Conservation (phyloP, 2,797 vertebrate genomes). For the Sternarchorhynchus goeldii region DNA sequence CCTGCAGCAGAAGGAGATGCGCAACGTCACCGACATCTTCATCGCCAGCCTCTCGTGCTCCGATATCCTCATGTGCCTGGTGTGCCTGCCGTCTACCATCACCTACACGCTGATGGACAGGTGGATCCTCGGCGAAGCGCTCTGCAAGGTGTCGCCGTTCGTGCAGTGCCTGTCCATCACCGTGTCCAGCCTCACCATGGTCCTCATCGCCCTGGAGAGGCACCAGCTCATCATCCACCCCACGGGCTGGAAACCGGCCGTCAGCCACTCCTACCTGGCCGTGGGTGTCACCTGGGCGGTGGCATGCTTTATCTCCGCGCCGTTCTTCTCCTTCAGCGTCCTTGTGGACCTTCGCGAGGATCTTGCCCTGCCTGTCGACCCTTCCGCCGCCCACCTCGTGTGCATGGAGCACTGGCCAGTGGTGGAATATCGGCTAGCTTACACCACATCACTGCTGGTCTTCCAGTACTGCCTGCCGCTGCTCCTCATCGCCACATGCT, state of each 20-base stretch:
- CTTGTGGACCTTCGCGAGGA: slow-evolving; percentile 68
- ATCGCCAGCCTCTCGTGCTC: slow-evolving; percentile 85
- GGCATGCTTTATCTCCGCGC: slow-evolving; percentile 78
- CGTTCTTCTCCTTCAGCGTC: slow-evolving; percentile 76
- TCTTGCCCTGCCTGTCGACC: slow-evolving; percentile 68
- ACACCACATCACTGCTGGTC: slow-evolving; percentile 79
- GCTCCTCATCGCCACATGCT: slow-evolving; percentile 76
- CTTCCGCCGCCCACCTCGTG: slow-evolving; percentile 62
- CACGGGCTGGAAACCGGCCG: slow-evolving; percentile 82
- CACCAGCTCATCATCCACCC: slow-evolving; percentile 87
- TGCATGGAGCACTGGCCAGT: slow-evolving; percentile 83
- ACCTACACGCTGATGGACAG: slow-evolving; percentile 86
- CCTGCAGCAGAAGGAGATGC: slow-evolving; percentile 81
- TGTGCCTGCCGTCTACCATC: slow-evolving; percentile 82
- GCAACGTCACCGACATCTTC: slow-evolving; percentile 85
- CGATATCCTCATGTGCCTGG: slow-evolving; percentile 81
- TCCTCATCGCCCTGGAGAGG: slow-evolving; percentile 84
- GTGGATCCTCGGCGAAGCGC: slow-evolving; percentile 81
- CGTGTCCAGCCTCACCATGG: slow-evolving; percentile 80
- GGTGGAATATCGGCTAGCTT: slow-evolving; percentile 70
- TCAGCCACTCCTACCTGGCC: slow-evolving; percentile 80
- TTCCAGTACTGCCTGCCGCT: slow-evolving; percentile 83
- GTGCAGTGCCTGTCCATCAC: slow-evolving; percentile 81
- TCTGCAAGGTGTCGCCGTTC: slow-evolving; percentile 83
- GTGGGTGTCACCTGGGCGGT: slow-evolving; percentile 79